phyloP scores from a whole-genome alignment of 1,140 invertebrate genomes.

The Rhopalosiphum padi region DNA sequence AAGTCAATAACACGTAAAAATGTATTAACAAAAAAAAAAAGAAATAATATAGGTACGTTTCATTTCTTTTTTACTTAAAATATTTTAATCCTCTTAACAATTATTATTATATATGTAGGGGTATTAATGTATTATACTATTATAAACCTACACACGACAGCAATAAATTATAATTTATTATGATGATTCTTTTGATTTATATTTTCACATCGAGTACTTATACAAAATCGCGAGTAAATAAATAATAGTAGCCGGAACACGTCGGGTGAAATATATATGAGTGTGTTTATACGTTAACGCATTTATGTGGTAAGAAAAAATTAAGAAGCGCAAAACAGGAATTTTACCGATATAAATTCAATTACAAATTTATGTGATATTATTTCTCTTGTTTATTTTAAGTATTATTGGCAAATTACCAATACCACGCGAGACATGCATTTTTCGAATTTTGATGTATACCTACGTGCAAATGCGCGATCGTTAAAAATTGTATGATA shows the following conservation, averaged over 20 bases:
- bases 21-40: neutral
- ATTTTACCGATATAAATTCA: neutral
- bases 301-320: neutral
- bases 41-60: too few species aligned
- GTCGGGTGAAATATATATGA: neutral
- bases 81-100: neutral
- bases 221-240: neutral
- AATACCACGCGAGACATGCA: neutral
- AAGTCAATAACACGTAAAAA: neutral
- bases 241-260: neutral
- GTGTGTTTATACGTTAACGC: neutral
- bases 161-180: neutral
- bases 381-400: conserved; percentile 3
- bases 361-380: conserved; percentile 16
- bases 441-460: conserved; percentile 17
- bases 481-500: neutral
- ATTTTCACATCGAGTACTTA: neutral
- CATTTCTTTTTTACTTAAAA: neutral
- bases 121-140: neutral
- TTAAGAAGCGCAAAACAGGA: conserved; percentile 28
- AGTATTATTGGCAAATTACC: conserved; percentile 27
- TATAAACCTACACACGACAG: neutral
- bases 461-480: neutral
- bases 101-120: neutral
- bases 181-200: conserved; percentile 43